Conservation (phyloP, 2,113 vertebrate species). For the Cyanoderma ruficeps region DNA sequence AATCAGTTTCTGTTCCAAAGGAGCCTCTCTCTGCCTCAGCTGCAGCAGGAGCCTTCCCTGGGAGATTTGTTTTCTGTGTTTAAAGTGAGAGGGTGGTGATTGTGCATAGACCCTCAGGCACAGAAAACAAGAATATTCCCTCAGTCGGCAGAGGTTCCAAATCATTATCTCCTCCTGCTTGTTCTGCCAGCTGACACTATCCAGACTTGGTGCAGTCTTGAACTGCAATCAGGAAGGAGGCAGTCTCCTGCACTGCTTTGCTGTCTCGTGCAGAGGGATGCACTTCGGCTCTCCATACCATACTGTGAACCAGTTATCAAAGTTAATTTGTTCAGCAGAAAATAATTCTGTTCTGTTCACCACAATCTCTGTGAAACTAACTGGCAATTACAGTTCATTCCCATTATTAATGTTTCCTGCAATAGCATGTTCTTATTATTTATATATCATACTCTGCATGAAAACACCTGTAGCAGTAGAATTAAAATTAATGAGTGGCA, state of each 20-base stretch:
- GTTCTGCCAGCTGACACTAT: background rate
- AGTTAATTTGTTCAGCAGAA: background rate
- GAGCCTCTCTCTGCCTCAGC: background rate
- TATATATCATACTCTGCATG: background rate
- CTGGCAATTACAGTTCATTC: background rate
- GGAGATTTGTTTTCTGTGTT: background rate
- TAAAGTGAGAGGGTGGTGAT: background rate
- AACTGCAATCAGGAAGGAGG: background rate
- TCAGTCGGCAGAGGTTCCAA: background rate
- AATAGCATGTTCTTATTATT: background rate
- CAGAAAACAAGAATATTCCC: background rate
- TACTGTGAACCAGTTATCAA: background rate
- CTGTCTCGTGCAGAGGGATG: background rate
- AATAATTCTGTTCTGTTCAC: background rate
- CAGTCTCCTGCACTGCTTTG: background rate
- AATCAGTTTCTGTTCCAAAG: background rate
- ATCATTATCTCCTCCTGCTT: background rate
- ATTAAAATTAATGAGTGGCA: background rate
- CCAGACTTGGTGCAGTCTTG: background rate
- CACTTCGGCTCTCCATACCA: fast-evolving
- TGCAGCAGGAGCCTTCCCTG: background rate
- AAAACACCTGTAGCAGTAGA: background rate
- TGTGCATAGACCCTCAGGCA: background rate
- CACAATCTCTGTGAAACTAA: background rate
- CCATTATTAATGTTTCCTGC: background rate